Percentiles rank a stretch among this genome's conserved stretches.
phyloP scores from a whole-genome alignment of 2,113 vertebrate species.

The Electrona antarctica region DNA sequence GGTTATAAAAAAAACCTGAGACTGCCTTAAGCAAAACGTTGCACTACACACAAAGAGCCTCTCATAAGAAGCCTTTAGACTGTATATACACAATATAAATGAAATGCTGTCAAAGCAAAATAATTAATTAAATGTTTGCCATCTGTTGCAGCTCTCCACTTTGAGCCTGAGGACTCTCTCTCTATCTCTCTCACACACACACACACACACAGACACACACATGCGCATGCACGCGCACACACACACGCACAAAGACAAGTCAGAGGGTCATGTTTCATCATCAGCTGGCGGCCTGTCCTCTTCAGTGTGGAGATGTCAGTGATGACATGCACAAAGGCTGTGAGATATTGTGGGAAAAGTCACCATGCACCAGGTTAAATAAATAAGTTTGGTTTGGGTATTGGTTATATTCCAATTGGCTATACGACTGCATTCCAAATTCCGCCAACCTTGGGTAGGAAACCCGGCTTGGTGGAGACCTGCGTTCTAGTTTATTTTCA shows the following conservation, averaged over 20 bases:
- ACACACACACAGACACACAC: no score
- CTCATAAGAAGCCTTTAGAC: conserved; percentile 27
- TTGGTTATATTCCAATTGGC: no score
- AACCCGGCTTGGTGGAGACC: no score
- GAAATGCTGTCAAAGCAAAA: conserved; percentile 17
- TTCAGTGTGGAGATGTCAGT: conserved; percentile 30
- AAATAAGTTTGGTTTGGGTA: no score
- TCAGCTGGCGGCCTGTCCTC: conserved; percentile 61
- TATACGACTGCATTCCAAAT: no score
- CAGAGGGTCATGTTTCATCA: conserved; percentile 71
- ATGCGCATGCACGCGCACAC: no score
- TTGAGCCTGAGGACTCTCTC: conserved; percentile 49
- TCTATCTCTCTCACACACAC: conserved; percentile 21
- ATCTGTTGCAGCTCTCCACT: conserved; percentile 65
- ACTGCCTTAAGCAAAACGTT: conserved; percentile 32
- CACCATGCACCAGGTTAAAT: no score
- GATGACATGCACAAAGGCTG: not conserved
- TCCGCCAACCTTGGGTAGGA: no score
- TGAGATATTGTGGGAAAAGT: not conserved
- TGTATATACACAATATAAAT: conserved; percentile 26
- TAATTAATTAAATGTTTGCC: conserved; percentile 40
- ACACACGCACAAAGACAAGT: conserved; percentile 47
- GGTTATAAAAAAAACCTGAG: no score
- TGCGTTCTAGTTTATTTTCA: no score
- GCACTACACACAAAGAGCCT: conserved; percentile 18